Conservation (phyloP, 2,888 invertebrate species). For the Coelinius sp. region DNA sequence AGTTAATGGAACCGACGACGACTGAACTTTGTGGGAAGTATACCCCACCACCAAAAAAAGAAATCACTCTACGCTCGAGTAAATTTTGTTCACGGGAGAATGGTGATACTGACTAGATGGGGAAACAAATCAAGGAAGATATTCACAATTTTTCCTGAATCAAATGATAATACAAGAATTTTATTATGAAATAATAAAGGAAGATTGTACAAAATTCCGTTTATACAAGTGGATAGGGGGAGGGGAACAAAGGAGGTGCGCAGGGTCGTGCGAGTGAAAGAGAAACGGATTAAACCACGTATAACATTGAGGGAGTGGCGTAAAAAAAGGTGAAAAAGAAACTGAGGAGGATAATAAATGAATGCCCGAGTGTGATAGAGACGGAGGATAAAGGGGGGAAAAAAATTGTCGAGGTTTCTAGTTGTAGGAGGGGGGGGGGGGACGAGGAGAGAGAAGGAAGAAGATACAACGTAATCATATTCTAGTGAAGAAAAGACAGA, state of each 20-base stretch:
- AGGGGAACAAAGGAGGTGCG: conserved; percentile 46
- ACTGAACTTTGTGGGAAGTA: not conserved
- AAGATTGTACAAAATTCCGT: not conserved
- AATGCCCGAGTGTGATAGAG: conserved; percentile 14
- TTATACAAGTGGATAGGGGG: not conserved
- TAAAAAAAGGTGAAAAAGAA: conserved; percentile 8
- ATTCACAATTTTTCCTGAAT: not conserved
- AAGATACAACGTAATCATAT: conserved; percentile 15
- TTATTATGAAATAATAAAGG: conserved; percentile 4
- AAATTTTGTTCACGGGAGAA: conserved; percentile 36
- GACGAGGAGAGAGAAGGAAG: conserved; percentile 1
- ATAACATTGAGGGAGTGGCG: conserved; percentile 16
- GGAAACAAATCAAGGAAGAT: conserved; percentile 8
- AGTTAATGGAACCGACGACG: conserved; percentile 6
- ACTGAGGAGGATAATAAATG: conserved; percentile 18
- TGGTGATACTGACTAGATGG: conserved; percentile 16
- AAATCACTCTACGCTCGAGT: conserved; percentile 37
- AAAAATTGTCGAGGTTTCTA: conserved; percentile 1
- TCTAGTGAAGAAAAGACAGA: conserved; percentile 19
- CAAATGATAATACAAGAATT: not conserved
- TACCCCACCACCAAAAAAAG: conserved; percentile 13
- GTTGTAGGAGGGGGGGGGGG: conserved; percentile 13
- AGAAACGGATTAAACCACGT: conserved; percentile 40
- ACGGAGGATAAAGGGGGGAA: not conserved
- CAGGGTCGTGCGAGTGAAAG: conserved; percentile 44